Evolutionary conservation across 2,797 vertebrate species (phyloP).

Genomic region (Enteromius paludinosus): DNA sequence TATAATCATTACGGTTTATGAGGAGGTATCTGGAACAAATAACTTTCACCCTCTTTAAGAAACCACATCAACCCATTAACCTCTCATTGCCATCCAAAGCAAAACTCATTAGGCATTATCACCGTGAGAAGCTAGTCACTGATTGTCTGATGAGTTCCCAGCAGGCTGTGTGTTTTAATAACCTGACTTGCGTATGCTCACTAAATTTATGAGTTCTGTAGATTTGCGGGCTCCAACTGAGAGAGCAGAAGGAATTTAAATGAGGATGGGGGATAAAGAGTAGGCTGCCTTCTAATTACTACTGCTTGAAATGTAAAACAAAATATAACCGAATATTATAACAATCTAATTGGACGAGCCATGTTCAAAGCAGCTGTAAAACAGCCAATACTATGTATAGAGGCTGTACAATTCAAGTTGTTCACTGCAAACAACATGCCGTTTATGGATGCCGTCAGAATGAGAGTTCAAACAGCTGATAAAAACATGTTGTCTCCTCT

Average conservation of each 20-base stretch:
- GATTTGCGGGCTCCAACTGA: conserved; percentile 34
- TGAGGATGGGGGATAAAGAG: background rate
- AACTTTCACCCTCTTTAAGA: conserved; percentile 40
- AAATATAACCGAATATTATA: background rate
- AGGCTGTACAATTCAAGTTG: background rate
- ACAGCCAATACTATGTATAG: background rate
- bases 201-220: conserved; percentile 37
- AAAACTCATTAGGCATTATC: conserved; percentile 63
- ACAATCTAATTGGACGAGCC: background rate
- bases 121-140: conserved; percentile 53
- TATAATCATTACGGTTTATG: conserved; percentile 15
- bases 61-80: conserved; percentile 60
- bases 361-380: background rate
- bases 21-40: conserved; percentile 21
- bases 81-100: conserved; percentile 46
- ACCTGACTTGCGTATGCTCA: conserved; percentile 40
- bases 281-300: background rate
- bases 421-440: background rate
- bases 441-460: background rate
- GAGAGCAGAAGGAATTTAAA: conserved; percentile 27
- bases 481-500: background rate
- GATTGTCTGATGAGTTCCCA: conserved; percentile 58
- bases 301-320: background rate
- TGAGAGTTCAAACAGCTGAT: background rate
- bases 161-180: conserved; percentile 52